These are phyloP conservation scores for Myotis vivesi DNA, from an alignment of 2,797 vertebrate species.

Conservation along the genomic window DNA sequence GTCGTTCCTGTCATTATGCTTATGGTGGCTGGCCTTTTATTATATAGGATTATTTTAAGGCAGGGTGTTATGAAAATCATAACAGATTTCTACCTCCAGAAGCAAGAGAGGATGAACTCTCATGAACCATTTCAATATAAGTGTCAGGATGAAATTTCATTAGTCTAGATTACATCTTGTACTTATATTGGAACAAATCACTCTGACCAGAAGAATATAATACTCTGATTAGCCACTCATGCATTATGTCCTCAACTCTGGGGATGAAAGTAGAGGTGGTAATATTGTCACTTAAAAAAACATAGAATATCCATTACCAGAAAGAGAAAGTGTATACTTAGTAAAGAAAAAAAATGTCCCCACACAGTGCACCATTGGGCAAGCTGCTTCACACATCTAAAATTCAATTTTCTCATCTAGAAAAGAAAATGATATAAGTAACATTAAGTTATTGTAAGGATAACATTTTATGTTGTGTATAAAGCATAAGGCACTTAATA, in stretches of 20 bases:
- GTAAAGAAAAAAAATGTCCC: neutral
- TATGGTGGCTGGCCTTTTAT: too few species aligned
- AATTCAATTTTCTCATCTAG: neutral
- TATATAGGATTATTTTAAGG: too few species aligned
- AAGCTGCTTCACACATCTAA: neutral
- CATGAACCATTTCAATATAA: neutral
- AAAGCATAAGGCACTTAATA: neutral
- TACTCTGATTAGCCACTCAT: neutral
- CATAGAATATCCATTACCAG: neutral
- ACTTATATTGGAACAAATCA: neutral
- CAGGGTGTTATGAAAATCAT: neutral
- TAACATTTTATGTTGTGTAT: neutral
- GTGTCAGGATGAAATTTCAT: neutral
- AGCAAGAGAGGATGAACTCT: neutral
- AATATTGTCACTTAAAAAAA: neutral
- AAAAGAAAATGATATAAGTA: conserved; percentile 13
- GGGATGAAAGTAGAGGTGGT: neutral
- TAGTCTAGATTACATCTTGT: neutral
- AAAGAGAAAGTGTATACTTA: neutral
- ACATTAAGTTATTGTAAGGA: neutral
- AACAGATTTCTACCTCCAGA: neutral
- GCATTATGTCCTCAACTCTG: neutral
- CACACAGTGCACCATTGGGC: neutral
- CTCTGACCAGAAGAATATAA: neutral
- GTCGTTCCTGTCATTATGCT: too few species aligned